Evolutionary conservation across 2,797 vertebrate genomes (phyloP).

Genomic region (Dendrocincla tyrannina): DNA sequence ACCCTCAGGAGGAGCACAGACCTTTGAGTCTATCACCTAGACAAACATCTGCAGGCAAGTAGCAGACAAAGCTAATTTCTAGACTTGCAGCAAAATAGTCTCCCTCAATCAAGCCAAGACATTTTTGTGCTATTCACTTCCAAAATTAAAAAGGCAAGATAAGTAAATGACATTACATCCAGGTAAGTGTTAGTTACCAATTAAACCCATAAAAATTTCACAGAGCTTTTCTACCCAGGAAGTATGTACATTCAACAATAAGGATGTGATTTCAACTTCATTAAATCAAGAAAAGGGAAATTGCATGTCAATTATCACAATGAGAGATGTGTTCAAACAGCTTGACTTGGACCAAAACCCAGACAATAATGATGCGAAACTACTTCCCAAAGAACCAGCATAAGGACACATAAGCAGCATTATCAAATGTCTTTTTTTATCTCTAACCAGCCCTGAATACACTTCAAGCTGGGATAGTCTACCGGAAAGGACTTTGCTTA

Average conservation of each 20-base stretch:
- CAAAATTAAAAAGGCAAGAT: neutral
- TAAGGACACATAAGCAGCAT: neutral
- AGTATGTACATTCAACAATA: neutral
- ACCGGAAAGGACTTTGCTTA: neutral
- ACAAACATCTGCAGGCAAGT: neutral
- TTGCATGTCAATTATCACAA: neutral
- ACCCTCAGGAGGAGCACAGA: neutral
- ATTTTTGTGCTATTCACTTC: neutral
- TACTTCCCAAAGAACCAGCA: neutral
- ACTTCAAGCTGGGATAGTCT: neutral
- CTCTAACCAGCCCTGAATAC: neutral
- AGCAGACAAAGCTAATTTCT: neutral
- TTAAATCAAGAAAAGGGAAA: neutral
- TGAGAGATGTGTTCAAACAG: neutral
- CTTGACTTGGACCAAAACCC: neutral
- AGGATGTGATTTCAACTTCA: neutral
- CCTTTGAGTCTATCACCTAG: neutral
- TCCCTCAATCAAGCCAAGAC: neutral
- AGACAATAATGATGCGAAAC: neutral
- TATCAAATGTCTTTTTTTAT: neutral
- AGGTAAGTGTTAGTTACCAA: neutral
- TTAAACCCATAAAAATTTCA: neutral
- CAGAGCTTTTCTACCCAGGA: neutral
- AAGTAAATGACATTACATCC: neutral
- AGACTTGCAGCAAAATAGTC: neutral